A percentile compares a stretch with the other conserved stretches of the same genome.
These are phyloP conservation scores for Apotomis capreana DNA, from an alignment of 2,888 invertebrate genomes.

Conservation along the genomic window DNA sequence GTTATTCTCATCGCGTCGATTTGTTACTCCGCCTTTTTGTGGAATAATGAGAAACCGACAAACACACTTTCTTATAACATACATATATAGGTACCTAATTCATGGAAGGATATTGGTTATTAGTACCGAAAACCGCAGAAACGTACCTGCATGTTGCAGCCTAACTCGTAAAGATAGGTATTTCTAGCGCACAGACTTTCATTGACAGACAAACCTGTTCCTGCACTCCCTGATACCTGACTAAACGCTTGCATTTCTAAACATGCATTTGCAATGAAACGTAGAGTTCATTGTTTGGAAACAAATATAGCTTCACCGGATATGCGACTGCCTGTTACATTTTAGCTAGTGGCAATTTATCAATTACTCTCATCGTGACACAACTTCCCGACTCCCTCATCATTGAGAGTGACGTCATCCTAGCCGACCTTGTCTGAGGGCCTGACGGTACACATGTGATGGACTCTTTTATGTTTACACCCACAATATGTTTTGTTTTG, in stretches of 20 bases:
- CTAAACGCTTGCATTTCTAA: slow-evolving; percentile 52
- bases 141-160: background rate
- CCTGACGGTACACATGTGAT: slow-evolving; percentile 59
- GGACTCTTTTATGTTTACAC: slow-evolving; percentile 62
- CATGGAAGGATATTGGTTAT: no score
- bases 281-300: slow-evolving; percentile 55
- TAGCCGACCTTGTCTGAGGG: slow-evolving; percentile 70
- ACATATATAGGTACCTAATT: no score
- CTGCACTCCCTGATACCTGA: slow-evolving; percentile 47
- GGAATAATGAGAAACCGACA: no score
- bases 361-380: slow-evolving; percentile 62
- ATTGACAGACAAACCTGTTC: slow-evolving; percentile 60
- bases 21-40: no score
- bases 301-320: slow-evolving; percentile 62
- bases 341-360: slow-evolving; percentile 63
- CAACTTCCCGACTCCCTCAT: slow-evolving; percentile 67
- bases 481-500: slow-evolving; percentile 54
- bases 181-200: slow-evolving; percentile 22
- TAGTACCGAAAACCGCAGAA: no score
- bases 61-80: no score
- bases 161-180: slow-evolving; percentile 1
- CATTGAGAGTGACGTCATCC: slow-evolving; percentile 72
- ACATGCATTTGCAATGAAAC: slow-evolving; percentile 59
- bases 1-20: no score
- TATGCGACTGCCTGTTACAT: slow-evolving; percentile 52